These are phyloP conservation scores for Hirundo rustica DNA, from an alignment of 2,797 vertebrate genomes.

Conservation along the genomic window DNA sequence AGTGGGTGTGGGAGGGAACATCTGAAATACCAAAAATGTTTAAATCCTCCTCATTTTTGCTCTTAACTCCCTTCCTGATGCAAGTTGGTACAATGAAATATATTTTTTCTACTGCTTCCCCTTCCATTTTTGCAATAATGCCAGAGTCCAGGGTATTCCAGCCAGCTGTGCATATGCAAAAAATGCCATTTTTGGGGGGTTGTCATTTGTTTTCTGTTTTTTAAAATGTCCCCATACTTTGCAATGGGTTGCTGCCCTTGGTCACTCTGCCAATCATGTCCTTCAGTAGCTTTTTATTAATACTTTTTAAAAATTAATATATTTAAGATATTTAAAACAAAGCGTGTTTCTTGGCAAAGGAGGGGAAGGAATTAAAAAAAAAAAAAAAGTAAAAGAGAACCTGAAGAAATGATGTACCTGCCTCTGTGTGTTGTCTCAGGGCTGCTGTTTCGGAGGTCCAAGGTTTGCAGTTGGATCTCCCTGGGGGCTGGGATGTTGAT, in stretches of 20 bases:
- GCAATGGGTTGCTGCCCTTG: neutral
- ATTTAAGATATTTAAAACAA: constrained; percentile 81
- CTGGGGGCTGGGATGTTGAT: neutral
- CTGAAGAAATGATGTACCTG: neutral
- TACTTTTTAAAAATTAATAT: constrained; percentile 82
- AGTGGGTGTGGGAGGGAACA: constrained; percentile 12
- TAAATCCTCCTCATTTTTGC: constrained; percentile 25
- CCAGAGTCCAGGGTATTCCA: neutral
- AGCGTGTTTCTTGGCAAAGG: neutral
- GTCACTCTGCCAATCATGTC: constrained; percentile 28
- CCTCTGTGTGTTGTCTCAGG: neutral
- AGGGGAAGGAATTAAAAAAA: constrained; percentile 51
- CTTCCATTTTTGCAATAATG: neutral
- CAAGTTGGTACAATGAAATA: neutral
- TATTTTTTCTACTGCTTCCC: constrained; percentile 61
- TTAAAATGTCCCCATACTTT: neutral
- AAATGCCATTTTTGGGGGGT: neutral
- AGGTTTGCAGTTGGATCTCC: neutral
- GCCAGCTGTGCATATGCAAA: neutral
- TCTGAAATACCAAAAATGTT: constrained; percentile 38
- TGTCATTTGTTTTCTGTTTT: neutral
- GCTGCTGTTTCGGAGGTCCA: neutral
- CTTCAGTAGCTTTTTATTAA: constrained; percentile 66
- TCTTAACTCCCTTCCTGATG: constrained; percentile 14
- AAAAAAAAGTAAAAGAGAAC: neutral